Percentiles rank a stretch among this genome's conserved stretches.
Evolutionary conservation across 2,888 invertebrate species (phyloP).

Genomic region (Amphipyra berbera): DNA sequence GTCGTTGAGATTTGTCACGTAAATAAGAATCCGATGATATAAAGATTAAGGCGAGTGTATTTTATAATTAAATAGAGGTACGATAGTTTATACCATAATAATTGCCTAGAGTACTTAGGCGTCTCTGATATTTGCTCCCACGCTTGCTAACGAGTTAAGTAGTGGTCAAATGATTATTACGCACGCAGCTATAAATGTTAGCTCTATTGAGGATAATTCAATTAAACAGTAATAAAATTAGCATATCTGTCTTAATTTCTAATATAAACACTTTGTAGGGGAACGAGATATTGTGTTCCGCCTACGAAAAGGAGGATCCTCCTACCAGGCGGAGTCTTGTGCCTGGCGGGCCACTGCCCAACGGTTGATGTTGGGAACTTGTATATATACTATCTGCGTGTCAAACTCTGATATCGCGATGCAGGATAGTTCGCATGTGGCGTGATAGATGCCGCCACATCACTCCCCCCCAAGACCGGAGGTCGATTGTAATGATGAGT

Average conservation of each 20-base stretch:
- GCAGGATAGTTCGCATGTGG: too few relatives aligned
- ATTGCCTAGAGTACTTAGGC: constrained; percentile 18
- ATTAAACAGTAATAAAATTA: background rate
- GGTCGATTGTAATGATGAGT: too few relatives aligned
- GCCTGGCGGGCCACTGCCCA: too few relatives aligned
- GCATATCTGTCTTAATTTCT: background rate
- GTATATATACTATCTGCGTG: too few relatives aligned
- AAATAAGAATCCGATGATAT: constrained; percentile 18
- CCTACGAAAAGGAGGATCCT: too few relatives aligned
- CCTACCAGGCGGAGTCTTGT: too few relatives aligned
- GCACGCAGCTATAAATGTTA: constrained; percentile 8
- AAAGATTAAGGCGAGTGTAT: constrained; percentile 28
- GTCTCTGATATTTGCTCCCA: constrained; percentile 27
- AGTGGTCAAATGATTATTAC: constrained; percentile 19
- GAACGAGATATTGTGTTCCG: too few relatives aligned
- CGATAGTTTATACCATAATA: constrained; percentile 32
- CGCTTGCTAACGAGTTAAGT: constrained; percentile 24
- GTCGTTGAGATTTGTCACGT: constrained; percentile 17
- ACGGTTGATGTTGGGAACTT: too few relatives aligned
- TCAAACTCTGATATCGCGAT: too few relatives aligned
- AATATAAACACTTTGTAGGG: too few relatives aligned
- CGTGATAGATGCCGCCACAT: too few relatives aligned
- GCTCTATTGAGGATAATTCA: background rate
- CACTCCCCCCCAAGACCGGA: too few relatives aligned
- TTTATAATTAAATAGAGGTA: constrained; percentile 38